Conservation (phyloP, 2,888 invertebrate species). For the Troides helena region DNA sequence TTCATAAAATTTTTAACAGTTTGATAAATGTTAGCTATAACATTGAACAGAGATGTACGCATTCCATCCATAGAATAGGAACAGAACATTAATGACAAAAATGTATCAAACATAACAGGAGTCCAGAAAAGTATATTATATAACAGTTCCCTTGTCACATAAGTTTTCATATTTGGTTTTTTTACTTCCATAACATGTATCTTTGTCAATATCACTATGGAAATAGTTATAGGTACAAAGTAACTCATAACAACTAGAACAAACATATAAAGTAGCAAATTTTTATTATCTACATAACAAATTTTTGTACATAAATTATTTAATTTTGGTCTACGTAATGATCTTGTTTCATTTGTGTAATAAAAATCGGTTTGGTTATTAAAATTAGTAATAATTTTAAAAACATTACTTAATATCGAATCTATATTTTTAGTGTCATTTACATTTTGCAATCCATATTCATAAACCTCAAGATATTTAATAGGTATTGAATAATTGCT, state of each 20-base stretch:
- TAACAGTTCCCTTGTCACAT: conserved; percentile 63
- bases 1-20: conserved; percentile 69
- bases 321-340: conserved; percentile 48
- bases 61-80: conserved; percentile 59
- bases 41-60: conserved; percentile 62
- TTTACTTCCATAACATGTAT: conserved; percentile 61
- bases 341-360: conserved; percentile 48
- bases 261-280: conserved; percentile 63
- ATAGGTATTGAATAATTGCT: conserved; percentile 28
- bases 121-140: conserved; percentile 73
- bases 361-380: conserved; percentile 46
- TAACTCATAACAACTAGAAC: conserved; percentile 58
- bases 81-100: conserved; percentile 64
- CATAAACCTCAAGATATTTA: conserved; percentile 53
- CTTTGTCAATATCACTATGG: conserved; percentile 64
- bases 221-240: conserved; percentile 70
- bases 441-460: conserved; percentile 41
- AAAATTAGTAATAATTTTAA: conserved; percentile 54
- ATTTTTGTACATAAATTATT: conserved; percentile 57
- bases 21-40: conserved; percentile 72
- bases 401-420: conserved; percentile 55
- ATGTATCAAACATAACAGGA: conserved; percentile 70
- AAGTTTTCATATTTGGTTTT: conserved; percentile 53
- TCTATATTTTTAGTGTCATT: conserved; percentile 47
- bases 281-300: conserved; percentile 65